These are phyloP conservation scores for Takifugu flavidus DNA, from an alignment of 2,113 vertebrate species.

Conservation along the genomic window DNA sequence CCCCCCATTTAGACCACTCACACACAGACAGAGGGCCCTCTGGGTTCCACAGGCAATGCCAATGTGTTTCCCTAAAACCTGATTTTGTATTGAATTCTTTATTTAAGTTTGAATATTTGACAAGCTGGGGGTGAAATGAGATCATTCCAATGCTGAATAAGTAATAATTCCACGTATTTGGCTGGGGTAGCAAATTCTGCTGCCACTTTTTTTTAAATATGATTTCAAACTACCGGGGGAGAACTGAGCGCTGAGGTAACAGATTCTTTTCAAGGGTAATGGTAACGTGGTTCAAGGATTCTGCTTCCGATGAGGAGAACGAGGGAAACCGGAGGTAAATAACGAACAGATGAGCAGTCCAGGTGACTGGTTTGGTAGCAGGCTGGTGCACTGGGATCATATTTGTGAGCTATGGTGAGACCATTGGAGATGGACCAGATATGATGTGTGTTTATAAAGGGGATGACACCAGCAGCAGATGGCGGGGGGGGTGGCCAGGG, in stretches of 20 bases:
- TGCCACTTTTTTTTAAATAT: constrained; percentile 25
- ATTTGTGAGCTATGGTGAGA: constrained; percentile 26
- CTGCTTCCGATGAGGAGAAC: constrained; percentile 24
- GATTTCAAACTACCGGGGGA: constrained; percentile 32
- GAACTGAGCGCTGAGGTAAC: constrained; percentile 44
- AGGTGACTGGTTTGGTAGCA: constrained; percentile 55
- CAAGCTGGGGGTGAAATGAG: constrained; percentile 26
- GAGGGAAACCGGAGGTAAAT: constrained; percentile 50
- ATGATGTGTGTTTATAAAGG: neutral
- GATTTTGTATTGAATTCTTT: neutral
- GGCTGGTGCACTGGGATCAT: constrained; percentile 9
- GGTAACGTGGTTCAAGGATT: constrained; percentile 58
- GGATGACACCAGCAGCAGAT: constrained; percentile 32
- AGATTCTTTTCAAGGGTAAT: constrained; percentile 63
- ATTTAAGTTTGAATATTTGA: neutral
- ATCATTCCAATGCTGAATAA: constrained; percentile 10
- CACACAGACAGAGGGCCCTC: constrained; percentile 57
- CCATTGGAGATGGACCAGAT: neutral
- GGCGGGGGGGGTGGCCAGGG: constrained; percentile 9
- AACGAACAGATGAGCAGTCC: constrained; percentile 53
- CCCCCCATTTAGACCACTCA: constrained; percentile 67
- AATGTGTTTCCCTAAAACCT: constrained; percentile 43
- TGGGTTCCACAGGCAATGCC: constrained; percentile 26
- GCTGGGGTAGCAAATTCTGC: constrained; percentile 36
- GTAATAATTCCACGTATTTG: constrained; percentile 23